A percentile compares a stretch with the other conserved stretches of the same genome.
phyloP scores from a whole-genome alignment of 2,113 vertebrate genomes.

The Gymnogyps californianus region DNA sequence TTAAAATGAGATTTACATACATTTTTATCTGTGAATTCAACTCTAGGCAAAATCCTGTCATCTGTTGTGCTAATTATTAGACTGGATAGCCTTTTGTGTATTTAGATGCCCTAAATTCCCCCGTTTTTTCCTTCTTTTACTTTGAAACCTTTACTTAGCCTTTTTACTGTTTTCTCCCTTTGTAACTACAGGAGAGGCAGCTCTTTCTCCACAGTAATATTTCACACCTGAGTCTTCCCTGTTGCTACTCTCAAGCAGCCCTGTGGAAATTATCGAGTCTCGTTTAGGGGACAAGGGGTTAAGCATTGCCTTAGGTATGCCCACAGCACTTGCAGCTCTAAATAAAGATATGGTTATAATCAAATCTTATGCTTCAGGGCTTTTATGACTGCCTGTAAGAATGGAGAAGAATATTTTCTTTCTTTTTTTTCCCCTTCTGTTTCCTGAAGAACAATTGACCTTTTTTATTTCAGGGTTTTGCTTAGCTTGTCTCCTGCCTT shows the following conservation, averaged over 20 bases:
- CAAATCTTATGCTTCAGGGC: slow-evolving; percentile 16
- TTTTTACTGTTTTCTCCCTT: not conserved
- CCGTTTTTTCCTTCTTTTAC: not conserved
- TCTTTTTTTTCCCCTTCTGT: not conserved
- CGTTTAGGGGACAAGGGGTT: not conserved
- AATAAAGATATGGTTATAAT: slow-evolving; percentile 10
- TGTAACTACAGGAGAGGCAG: not conserved
- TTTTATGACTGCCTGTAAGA: not conserved
- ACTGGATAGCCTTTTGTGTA: not conserved
- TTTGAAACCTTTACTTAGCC: not conserved
- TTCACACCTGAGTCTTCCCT: not conserved
- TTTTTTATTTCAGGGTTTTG: not conserved
- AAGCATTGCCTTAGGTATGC: slow-evolving; percentile 27
- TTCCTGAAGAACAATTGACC: not conserved
- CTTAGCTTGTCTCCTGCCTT: not conserved
- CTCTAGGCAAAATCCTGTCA: not conserved
- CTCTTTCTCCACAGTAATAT: not conserved
- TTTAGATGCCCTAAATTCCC: not conserved
- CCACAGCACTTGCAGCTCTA: not conserved
- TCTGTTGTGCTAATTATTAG: not conserved
- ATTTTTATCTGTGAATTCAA: not conserved
- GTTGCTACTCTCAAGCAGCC: not conserved
- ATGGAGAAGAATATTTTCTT: not conserved
- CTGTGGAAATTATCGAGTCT: not conserved
- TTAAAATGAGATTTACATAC: not conserved